phyloP scores from a whole-genome alignment of 2,113 vertebrate species.

The Ivindomyrus marchei region DNA sequence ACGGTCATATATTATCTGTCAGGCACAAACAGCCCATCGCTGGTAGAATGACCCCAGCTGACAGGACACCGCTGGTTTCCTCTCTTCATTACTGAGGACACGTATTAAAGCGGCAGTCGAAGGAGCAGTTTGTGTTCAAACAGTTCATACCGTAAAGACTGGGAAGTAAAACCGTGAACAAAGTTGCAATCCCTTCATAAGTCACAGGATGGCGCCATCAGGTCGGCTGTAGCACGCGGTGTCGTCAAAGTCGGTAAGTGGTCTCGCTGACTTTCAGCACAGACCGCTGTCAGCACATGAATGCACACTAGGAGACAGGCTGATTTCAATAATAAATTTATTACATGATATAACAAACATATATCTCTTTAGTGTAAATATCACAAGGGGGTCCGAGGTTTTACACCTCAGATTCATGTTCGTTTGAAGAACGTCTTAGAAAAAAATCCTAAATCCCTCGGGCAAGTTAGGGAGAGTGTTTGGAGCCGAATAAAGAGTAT shows the following conservation, averaged over 20 bases:
- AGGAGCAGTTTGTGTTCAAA: too few relatives aligned
- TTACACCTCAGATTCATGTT: slow-evolving; percentile 48
- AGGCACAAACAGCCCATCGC: neutral
- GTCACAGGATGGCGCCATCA: neutral
- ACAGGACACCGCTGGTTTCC: neutral
- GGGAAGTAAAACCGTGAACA: neutral
- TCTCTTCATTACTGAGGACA: neutral
- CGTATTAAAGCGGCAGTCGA: too few relatives aligned
- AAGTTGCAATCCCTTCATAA: neutral
- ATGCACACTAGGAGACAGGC: neutral
- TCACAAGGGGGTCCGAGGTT: slow-evolving; percentile 74
- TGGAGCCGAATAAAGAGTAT: neutral
- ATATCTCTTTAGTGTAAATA: slow-evolving; percentile 80
- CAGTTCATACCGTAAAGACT: too few relatives aligned
- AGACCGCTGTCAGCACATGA: neutral
- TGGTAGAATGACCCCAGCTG: neutral
- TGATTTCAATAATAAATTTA: slow-evolving; percentile 90
- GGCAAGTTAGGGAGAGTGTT: neutral
- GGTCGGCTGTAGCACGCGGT: neutral
- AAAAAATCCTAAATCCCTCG: slow-evolving; percentile 41
- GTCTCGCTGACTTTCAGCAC: neutral
- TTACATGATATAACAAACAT: slow-evolving; percentile 97
- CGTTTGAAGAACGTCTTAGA: slow-evolving; percentile 44
- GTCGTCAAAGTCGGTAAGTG: neutral
- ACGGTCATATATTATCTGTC: neutral